Conservation (phyloP, 1,140 invertebrate genomes). For the Ridgeia piscesae region DNA sequence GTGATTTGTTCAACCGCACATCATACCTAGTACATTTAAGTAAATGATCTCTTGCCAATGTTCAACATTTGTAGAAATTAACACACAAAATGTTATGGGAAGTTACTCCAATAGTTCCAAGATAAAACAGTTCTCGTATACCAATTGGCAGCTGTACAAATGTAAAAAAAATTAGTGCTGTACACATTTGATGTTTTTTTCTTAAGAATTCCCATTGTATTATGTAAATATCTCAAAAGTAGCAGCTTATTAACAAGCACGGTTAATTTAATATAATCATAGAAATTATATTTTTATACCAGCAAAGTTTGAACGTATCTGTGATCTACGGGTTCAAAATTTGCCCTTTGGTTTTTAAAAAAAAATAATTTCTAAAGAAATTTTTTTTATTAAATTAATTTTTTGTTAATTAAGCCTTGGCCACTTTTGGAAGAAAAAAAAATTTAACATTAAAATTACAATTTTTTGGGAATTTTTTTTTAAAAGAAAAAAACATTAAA, state of each 20-base stretch:
- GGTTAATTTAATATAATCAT: background rate
- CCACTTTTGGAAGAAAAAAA: no score
- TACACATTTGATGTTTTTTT: background rate
- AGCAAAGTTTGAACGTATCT: background rate
- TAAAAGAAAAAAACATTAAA: no score
- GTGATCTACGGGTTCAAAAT: no score
- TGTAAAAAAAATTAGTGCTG: background rate
- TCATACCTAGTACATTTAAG: background rate
- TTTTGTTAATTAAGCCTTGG: no score
- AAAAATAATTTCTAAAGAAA: no score
- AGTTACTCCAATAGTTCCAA: background rate
- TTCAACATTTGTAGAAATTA: background rate
- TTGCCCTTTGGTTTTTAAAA: no score
- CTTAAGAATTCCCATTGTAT: background rate
- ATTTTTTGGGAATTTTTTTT: no score
- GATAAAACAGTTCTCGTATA: background rate
- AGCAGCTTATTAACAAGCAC: background rate
- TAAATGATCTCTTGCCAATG: background rate
- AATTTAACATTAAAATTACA: no score
- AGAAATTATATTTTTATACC: background rate
- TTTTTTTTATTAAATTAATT: no score
- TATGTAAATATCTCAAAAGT: background rate
- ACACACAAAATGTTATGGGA: background rate
- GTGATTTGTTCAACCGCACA: background rate
- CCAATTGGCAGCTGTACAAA: background rate